A percentile compares a stretch with the other conserved stretches of the same genome.
Conservation (phyloP, 2,113 vertebrate species). For the Piprites chloris region DNA sequence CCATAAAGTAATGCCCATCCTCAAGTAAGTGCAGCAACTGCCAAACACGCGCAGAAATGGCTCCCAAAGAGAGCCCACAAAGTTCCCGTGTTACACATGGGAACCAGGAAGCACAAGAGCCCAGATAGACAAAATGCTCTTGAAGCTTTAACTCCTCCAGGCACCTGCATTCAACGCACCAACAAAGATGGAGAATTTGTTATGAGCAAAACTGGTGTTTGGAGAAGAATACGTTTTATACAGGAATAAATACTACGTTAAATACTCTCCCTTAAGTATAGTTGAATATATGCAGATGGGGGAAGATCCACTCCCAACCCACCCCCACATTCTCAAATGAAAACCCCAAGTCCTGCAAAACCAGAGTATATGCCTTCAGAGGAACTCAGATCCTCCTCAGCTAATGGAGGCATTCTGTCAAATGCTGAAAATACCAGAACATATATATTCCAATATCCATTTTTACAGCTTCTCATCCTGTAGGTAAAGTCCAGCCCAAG, state of each 20-base stretch:
- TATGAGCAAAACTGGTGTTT: neutral
- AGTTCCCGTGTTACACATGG: neutral
- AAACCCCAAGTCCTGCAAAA: neutral
- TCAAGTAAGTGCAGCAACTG: neutral
- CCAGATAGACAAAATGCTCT: neutral
- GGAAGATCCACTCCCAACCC: neutral
- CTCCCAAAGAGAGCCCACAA: neutral
- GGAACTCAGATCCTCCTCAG: neutral
- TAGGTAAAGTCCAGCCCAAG: neutral
- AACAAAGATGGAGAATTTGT: neutral
- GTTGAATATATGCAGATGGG: neutral
- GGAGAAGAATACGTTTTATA: neutral
- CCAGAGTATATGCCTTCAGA: neutral
- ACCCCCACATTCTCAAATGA: neutral
- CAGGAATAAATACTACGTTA: neutral
- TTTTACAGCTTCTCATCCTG: neutral
- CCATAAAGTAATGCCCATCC: neutral
- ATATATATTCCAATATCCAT: neutral
- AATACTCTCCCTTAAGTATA: neutral
- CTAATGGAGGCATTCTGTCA: neutral
- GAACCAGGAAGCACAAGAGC: neutral
- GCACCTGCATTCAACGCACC: neutral
- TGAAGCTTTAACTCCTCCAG: neutral
- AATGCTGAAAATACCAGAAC: neutral
- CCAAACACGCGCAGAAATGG: neutral